Base-by-base conservation (phyloP, 2,797 vertebrate genomes). In the Acipenser oxyrinchus region DNA sequence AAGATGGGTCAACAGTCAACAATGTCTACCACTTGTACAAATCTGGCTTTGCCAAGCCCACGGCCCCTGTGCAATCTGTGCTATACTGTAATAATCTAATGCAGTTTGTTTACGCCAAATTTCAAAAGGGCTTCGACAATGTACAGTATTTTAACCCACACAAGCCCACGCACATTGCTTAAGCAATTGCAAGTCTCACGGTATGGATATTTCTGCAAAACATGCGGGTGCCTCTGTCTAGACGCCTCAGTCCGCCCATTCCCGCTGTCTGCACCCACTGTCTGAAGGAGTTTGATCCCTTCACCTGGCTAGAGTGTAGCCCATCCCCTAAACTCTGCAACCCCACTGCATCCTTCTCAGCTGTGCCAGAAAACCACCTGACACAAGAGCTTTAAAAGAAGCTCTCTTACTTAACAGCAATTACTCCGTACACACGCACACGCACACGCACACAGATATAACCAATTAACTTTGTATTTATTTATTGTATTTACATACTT, bases 201-300 rank as follows among this genome's bases (percentile, higher is more conserved):
- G 64, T 75, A 74, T 79, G 74, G 78, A 73, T 71, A 50, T 64
- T 66, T 71, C 51, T 65, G 53, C 52, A 48, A 71, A 74, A 82
- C 83, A 86, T 81, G 74, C 72, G 72, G 71, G 74, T 74, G 67
- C 65, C 68, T 71, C 73, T 63, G 81, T 85, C 84, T 85, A 86
- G 83, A 85, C 83, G 52, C 63, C 63, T 66, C 2, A 62, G 73
- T 67, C 70, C 15, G 60, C 73, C 81, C 77, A 83, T 83, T 74
- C 75, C 75, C 13, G 67, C 66, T 10, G 63, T 71, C 66, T 65
- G 70, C 73, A 71, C 68, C 37, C 6, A 59, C 62, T 49, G 66
- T 65, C 70, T 66, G 49, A 18, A 64, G 67, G 50, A 12, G 37
- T 52, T 75, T 72, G 37, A 37, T 71, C 66, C 68, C 62, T 60